Percentiles rank a stretch among this genome's conserved stretches.
These are phyloP conservation scores for Typhlomys cinereus DNA, from an alignment of 2,113 vertebrate genomes.

Conservation along the genomic window DNA sequence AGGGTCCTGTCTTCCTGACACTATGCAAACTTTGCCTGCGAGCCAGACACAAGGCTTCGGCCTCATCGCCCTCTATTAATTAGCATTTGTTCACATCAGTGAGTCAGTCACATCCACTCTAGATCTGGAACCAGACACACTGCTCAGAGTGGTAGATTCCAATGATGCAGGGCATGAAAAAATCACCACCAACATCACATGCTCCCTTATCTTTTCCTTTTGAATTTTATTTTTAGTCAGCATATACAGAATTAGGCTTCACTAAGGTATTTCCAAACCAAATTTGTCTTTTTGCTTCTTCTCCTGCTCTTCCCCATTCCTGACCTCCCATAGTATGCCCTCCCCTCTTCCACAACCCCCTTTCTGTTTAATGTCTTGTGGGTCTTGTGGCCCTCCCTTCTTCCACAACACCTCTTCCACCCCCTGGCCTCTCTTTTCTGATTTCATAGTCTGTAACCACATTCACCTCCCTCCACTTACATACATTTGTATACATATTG, in stretches of 20 bases:
- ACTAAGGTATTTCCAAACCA: neutral
- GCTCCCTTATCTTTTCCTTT: neutral
- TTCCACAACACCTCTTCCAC: no score
- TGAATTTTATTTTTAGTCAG: neutral
- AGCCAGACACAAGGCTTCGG: neutral
- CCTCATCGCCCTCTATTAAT: slow-evolving; percentile 3
- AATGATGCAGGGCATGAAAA: neutral
- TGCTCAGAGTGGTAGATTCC: neutral
- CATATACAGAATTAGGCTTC: neutral
- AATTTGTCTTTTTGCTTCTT: neutral
- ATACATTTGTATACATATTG: neutral
- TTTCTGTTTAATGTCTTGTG: neutral
- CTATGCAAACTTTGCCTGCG: neutral
- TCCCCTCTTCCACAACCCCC: no score
- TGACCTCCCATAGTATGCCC: neutral
- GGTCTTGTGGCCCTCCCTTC: neutral
- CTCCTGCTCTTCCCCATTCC: neutral
- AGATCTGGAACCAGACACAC: neutral
- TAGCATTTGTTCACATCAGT: slow-evolving; percentile 22
- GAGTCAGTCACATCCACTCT: neutral
- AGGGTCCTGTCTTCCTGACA: neutral
- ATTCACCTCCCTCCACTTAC: neutral
- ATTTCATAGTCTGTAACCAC: no score
- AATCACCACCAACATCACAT: neutral
- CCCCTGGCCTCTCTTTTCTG: neutral